Evolutionary conservation across 2,888 invertebrate genomes (phyloP), one percentile per base, ranked within the genome.

Genomic region (Drosophila mimica): DNA sequence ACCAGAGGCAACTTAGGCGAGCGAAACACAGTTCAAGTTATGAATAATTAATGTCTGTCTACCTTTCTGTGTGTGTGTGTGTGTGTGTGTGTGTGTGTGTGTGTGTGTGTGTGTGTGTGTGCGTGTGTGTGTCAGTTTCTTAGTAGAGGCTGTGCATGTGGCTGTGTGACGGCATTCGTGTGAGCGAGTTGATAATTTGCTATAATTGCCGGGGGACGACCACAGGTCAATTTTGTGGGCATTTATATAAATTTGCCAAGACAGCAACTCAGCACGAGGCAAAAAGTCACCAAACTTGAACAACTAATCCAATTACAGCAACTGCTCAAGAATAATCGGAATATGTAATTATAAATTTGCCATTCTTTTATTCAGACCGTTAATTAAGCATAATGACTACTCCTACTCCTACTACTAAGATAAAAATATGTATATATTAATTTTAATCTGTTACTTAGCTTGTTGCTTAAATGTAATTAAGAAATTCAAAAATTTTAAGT

Each of bases 131-230:
- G 34, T 38, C 36, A n/a, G 30, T 57, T 7, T 31, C 43, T 57
- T 66, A 48, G 60, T 49, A 66, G 71, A 75, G 40, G 65, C 65
- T 70, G 68, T 74, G 66, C 53, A 63, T 70, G 54, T 65, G 64
- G 58, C 60, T 74, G 67, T 65, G 65, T 48, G 20, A 58, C 63
- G 59, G 38, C 56, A 70, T 83, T 74, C 84, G 84, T 87, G 87
- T 83, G 83, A 84, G 84, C 70, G 70, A 88, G 83, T 88, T 88
- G 88, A 88, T 88, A 88, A 88, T 88, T 88, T 88, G 88, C 82
- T 87, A 87, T 88, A 88, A 88, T 88, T 88, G 88, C 83, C 79
- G 79, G 71, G 88, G 88, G 83, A 78, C 71, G 83, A 78, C 85
- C 88, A 78, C 81, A 88, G 85, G 87, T 88, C 88, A 88, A 88